A percentile compares a stretch with the other conserved stretches of the same genome.
Conservation (phyloP, 2,113 vertebrate genomes). For the Aegotheles bennettii region DNA sequence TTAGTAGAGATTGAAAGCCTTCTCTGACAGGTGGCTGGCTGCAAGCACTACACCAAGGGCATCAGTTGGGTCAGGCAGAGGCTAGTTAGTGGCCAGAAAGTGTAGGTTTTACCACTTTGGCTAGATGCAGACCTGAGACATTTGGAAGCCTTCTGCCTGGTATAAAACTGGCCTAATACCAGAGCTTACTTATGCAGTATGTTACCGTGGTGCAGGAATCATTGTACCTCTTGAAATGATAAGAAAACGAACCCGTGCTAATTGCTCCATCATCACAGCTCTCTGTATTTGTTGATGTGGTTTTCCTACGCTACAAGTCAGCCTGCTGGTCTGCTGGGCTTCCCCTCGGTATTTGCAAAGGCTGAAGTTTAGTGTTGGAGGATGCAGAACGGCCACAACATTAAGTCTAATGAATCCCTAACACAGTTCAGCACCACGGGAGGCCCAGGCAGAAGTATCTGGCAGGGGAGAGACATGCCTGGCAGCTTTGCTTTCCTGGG, state of each 20-base stretch:
- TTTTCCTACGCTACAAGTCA: neutral
- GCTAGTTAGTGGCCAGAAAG: neutral
- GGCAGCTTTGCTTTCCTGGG: neutral
- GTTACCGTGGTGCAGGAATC: neutral
- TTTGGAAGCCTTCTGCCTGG: neutral
- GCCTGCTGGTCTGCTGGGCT: neutral
- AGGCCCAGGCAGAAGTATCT: neutral
- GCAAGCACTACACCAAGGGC: accelerated
- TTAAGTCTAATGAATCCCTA: neutral
- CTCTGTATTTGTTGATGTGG: neutral
- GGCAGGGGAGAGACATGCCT: neutral
- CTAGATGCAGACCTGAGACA: neutral
- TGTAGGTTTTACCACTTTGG: neutral
- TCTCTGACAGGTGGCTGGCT: neutral
- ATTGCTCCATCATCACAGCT: neutral
- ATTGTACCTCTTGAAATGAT: neutral
- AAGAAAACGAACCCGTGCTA: neutral
- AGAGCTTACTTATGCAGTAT: neutral
- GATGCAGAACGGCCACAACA: neutral
- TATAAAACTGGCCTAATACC: neutral
- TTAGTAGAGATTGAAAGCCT: neutral
- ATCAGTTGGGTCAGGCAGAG: neutral
- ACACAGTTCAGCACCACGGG: accelerated
- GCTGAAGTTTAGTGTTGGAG: neutral
- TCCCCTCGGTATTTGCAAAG: neutral